A percentile compares a stretch with the other conserved stretches of the same genome.
Conservation (phyloP, 2,113 vertebrate species). For the Megaceryle maxima region DNA sequence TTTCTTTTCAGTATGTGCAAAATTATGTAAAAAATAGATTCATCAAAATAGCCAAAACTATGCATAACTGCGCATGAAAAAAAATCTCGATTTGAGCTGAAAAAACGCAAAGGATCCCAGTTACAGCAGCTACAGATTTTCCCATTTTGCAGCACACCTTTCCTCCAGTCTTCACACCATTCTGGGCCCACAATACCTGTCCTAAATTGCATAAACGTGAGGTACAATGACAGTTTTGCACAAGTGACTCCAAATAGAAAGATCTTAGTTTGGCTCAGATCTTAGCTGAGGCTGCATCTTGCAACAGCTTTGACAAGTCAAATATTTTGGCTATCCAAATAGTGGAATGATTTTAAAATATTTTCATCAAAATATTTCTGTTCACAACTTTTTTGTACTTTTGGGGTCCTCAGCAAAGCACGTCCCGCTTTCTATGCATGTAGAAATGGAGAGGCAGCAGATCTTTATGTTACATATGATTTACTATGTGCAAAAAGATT, state of each 20-base stretch:
- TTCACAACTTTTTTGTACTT: neutral
- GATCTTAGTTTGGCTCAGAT: neutral
- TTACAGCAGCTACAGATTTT: neutral
- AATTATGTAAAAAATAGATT: fast-evolving
- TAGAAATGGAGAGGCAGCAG: neutral
- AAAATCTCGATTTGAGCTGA: neutral
- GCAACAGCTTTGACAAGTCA: neutral
- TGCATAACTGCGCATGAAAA: fast-evolving
- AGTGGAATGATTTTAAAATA: too few species aligned
- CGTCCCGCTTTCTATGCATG: fast-evolving
- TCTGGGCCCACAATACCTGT: neutral
- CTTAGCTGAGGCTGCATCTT: neutral
- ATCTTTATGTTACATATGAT: neutral
- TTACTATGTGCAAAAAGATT: neutral
- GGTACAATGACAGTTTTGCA: neutral
- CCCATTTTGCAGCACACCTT: neutral
- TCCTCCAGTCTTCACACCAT: neutral
- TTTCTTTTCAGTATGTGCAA: neutral
- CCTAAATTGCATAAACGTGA: neutral
- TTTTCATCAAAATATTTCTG: neutral
- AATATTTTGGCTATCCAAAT: fast-evolving
- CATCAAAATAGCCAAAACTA: fast-evolving
- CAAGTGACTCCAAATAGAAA: neutral
- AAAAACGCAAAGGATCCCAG: neutral
- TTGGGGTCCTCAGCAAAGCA: neutral